Base-by-base conservation (phyloP, 2,797 vertebrate genomes). In the Babyrousa celebensis region DNA sequence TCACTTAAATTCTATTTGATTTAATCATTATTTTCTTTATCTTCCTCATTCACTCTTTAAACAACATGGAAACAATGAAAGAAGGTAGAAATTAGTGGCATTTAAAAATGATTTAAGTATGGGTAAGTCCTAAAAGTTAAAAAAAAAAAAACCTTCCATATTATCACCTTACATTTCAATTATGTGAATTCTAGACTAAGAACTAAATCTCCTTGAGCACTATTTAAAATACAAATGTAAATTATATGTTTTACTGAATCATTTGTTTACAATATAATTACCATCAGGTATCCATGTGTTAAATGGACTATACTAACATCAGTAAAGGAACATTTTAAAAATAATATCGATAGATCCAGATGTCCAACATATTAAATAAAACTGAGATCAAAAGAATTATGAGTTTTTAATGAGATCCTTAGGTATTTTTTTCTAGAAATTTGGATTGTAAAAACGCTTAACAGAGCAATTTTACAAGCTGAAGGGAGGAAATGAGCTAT, bases 21-120 rank as follows among this genome's bases (percentile, higher is more conserved):
- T 94, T 56, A 94, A 85, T 67, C 56, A 94, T 77, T 62, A 10
- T 63, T 87, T 94, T 74, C 67, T 89, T 90, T 92, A 83, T 68
- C 32, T 25, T 94, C 48, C 16, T 92, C 62, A 68, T 85, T 85
- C 87, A 54, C 0, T 85, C n/a, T 93, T 96, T 93, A 89, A 91
- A 87, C 14, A 95, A 82, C 18, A 87, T 82, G 56, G 11, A 86
- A 79, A 70, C 0, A 36, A 5, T 48, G 23, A 75, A 92, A 91
- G 52, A 62, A 7, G 54, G 11, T 80, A 8, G 75, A 62, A 32
- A 87, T 80, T 90, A 93, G 2, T 48, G 90, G 85, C 65, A 94
- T 3, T 52, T 79, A 58, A 86, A 87, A 4, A 70, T 96, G 72
- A 91, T 32, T 84, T 94, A 87, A 83, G 4, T 88, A 78, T 56